phyloP scores from a whole-genome alignment of 2,888 invertebrate genomes.

The Eustalomyia histrio region DNA sequence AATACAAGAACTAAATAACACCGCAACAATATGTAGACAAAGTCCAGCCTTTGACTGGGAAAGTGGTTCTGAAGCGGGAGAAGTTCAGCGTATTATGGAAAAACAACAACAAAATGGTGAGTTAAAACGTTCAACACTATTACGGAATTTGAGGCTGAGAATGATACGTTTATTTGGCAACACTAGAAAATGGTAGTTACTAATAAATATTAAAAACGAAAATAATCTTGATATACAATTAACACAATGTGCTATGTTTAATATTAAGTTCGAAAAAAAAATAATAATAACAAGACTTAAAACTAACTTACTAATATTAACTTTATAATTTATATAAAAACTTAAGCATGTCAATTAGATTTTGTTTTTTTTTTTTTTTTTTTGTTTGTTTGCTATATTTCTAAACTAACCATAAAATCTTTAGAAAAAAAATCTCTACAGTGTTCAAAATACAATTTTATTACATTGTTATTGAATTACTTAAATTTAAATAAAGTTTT shows the following conservation, averaged over 20 bases:
- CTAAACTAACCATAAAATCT: conserved; percentile 13
- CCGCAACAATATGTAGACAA: conserved; percentile 36
- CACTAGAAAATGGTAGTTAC: conserved; percentile 56
- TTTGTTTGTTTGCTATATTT: conserved; percentile 19
- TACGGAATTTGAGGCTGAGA: conserved; percentile 66
- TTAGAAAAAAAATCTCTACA: neutral
- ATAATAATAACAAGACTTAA: conserved; percentile 26
- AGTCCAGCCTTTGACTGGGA: conserved; percentile 82
- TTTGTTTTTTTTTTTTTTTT: conserved; percentile 8
- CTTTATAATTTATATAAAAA: conserved; percentile 16
- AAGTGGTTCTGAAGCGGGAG: conserved; percentile 87
- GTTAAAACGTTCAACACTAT: conserved; percentile 65
- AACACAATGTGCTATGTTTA: conserved; percentile 55
- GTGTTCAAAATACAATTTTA: conserved; percentile 54
- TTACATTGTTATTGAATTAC: conserved; percentile 48
- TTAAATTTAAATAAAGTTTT: conserved; percentile 60
- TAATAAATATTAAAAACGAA: conserved; percentile 27
- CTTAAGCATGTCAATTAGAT: conserved; percentile 53
- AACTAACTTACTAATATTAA: conserved; percentile 44
- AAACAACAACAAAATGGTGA: conserved; percentile 68
- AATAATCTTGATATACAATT: conserved; percentile 16
- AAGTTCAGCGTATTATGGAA: conserved; percentile 83
- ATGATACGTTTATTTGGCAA: conserved; percentile 63
- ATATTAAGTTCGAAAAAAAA: conserved; percentile 14
- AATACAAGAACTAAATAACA: conserved; percentile 54